A percentile compares a stretch with the other conserved stretches of the same genome.
Conservation (phyloP, 1,140 invertebrate genomes). For the Chlorops oryzae region DNA sequence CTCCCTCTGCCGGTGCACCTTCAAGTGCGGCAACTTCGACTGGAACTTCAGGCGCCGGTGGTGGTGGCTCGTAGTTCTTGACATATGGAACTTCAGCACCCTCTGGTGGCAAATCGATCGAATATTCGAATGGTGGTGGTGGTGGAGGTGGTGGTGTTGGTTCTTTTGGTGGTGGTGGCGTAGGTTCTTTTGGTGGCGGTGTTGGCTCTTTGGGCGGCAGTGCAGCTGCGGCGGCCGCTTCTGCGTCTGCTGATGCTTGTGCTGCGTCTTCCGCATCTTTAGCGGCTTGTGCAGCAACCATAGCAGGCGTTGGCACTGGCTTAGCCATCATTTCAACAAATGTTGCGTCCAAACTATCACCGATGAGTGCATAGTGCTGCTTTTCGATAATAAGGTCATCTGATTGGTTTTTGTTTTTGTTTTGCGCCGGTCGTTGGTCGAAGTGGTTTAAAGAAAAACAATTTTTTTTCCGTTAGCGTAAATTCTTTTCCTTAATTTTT, state of each 20-base stretch:
- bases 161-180: constrained; percentile 30
- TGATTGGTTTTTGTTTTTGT: too few relatives aligned
- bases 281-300: constrained; percentile 32
- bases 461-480: too few relatives aligned
- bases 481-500: too few relatives aligned
- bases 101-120: constrained; percentile 46
- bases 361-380: constrained; percentile 96
- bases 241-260: constrained; percentile 14
- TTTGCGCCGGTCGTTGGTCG: background rate
- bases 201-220: constrained; percentile 14
- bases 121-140: constrained; percentile 49
- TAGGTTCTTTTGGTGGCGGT: constrained; percentile 15
- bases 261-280: constrained; percentile 42
- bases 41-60: constrained; percentile 32
- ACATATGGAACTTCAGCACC: constrained; percentile 47
- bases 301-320: constrained; percentile 43
- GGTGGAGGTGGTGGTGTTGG: constrained; percentile 43
- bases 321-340: constrained; percentile 86
- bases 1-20: constrained; percentile 41
- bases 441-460: too few relatives aligned
- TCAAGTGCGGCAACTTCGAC: constrained; percentile 23
- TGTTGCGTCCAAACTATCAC: constrained; percentile 94
- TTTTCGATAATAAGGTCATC: constrained; percentile 97
- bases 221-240: constrained; percentile 21
- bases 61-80: constrained; percentile 40